These are phyloP conservation scores for Ormia ochracea DNA, from an alignment of 2,888 invertebrate species.

Conservation along the genomic window DNA sequence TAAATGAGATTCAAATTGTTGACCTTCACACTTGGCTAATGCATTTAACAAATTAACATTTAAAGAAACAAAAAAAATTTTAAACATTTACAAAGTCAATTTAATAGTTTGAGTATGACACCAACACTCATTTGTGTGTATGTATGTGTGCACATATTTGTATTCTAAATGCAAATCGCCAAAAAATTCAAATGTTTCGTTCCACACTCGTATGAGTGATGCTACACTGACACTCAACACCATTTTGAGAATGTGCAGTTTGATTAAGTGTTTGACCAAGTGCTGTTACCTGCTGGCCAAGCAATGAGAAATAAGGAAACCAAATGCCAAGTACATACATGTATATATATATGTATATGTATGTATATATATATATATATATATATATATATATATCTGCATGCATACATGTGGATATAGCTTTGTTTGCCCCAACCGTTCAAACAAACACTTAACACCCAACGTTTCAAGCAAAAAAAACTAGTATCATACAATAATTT, in stretches of 20 bases:
- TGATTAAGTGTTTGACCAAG: conserved; percentile 22
- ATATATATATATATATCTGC: too few relatives aligned
- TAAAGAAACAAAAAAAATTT: not conserved
- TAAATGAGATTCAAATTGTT: not conserved
- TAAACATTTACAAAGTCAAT: not conserved
- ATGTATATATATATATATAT: too few relatives aligned
- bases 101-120: not conserved
- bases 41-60: not conserved
- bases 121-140: too few relatives aligned
- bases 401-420: too few relatives aligned
- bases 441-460: conserved; percentile 22
- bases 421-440: too few relatives aligned
- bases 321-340: conserved; percentile 33
- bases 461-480: not conserved
- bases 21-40: not conserved
- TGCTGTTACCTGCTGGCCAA: conserved; percentile 55
- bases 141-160: not conserved
- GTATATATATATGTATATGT: too few relatives aligned
- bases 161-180: not conserved
- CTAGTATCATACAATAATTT: conserved; percentile 42
- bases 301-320: not conserved
- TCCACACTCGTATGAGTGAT: conserved; percentile 32
- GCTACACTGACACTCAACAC: conserved; percentile 40
- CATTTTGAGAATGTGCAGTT: conserved; percentile 41
- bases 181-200: conserved; percentile 22